Base-by-base conservation (phyloP, 1,140 invertebrate genomes). In the Polypedilum pembai region DNA sequence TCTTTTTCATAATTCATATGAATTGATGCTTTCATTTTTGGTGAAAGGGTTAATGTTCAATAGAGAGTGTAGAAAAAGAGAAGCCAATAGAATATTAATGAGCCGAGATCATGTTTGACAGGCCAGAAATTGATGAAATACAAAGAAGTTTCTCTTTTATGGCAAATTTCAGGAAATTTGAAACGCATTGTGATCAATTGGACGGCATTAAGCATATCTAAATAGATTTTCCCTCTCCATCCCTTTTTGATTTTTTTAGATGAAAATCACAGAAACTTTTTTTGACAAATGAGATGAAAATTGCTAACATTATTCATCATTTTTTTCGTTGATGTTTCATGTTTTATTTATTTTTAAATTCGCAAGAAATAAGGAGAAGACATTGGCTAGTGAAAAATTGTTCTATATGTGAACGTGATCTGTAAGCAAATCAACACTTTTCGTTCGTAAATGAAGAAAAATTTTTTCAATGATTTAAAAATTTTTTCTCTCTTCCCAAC, bases 221-320 rank as follows among this genome's bases (percentile, higher is more conserved):
- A 69, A 69, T 56, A 56, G 45, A 56, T 56, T 56, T 45, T 12
- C 45, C 3, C 12, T 56, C 45, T n/a, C n/a, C 45, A 56, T 56
- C 45, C n/a, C 8, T 12, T 56, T n/a, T 56, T 12, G 3, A 8
- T 4, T 4, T 56, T 56, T 12, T 4, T n/a, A 56, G 45, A 45
- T 12, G 41, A 45, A 15, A 56, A 56, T n/a, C 24, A 21, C n/a
- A 18, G 65, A 69, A 69, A 69, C 65, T 69, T 69, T 66, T 66
- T 66, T 69, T 69, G 65, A 69, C 65, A 69, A 69, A 69, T 69
- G 65, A 69, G 65, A 69, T 69, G 17, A 20, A 66, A 69, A 69
- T 69, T 69, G 65, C 18, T 18, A 8, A 20, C 65, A 33, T 69
- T 69, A 69, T 69, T 69, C 65, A 69, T 69, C 65, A 69, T 69